Conservation (phyloP, 2,797 vertebrate genomes). For the Paramormyrops hopkinsi region DNA sequence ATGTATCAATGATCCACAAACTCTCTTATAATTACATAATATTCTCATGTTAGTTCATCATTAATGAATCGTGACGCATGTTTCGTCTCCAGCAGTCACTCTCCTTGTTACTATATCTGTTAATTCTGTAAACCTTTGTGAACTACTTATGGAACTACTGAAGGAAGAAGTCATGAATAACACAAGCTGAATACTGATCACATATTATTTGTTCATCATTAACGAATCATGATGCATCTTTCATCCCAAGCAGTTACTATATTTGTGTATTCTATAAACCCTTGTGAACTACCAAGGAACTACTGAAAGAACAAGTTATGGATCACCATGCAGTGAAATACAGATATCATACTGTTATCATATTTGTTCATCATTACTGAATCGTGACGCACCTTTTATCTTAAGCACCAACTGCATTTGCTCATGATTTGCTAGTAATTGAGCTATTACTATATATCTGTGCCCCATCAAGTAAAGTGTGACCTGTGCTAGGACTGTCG, state of each 20-base stretch:
- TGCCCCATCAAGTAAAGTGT: neutral
- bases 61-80: neutral
- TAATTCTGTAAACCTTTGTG: neutral
- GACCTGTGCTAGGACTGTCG: neutral
- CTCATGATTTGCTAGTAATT: neutral
- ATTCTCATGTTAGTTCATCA: neutral
- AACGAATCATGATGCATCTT: neutral
- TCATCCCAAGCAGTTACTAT: neutral
- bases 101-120: neutral
- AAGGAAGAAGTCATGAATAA: neutral
- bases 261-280: neutral
- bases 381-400: neutral
- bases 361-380: neutral
- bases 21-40: neutral
- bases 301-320: neutral
- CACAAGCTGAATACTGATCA: neutral
- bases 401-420: neutral
- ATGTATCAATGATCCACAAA: neutral
- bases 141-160: neutral
- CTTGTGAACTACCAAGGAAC: neutral
- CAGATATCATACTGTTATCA: neutral
- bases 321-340: neutral
- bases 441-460: neutral
- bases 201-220: neutral
- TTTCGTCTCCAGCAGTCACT: neutral